These are phyloP conservation scores for Hydropsyche betteni DNA, from an alignment of 2,888 invertebrate genomes.

Conservation along the genomic window DNA sequence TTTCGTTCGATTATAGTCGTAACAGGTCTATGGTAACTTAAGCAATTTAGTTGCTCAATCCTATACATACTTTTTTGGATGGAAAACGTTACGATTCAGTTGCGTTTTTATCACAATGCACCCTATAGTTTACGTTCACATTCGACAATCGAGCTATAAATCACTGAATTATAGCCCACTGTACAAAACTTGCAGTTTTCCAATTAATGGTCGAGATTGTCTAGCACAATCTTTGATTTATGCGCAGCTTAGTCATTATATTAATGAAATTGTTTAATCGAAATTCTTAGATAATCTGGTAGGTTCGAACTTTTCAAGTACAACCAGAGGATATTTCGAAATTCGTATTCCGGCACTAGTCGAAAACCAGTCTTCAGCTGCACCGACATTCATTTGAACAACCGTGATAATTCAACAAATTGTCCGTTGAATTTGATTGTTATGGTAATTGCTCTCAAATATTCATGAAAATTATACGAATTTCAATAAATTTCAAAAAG, in stretches of 20 bases:
- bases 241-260: neutral
- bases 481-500: neutral
- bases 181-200: constrained; percentile 3
- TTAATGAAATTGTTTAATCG: no score
- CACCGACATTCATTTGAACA: constrained; percentile 8
- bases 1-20: neutral
- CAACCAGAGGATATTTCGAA: constrained; percentile 28
- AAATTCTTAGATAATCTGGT: no score
- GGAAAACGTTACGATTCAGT: neutral
- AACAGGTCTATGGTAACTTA: neutral
- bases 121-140: neutral
- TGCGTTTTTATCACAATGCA: no score
- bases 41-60: neutral
- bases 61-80: neutral
- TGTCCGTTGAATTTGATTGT: constrained; percentile 21
- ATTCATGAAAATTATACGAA: neutral
- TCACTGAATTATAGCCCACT: neutral
- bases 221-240: neutral
- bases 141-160: constrained; percentile 5
- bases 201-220: neutral
- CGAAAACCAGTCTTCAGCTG: constrained; percentile 9
- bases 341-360: constrained; percentile 14
- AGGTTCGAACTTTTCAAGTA: neutral
- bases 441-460: constrained; percentile 22
- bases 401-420: no score